A percentile compares a stretch with the other conserved stretches of the same genome.
These are phyloP conservation scores for Tetrax tetrax DNA, from an alignment of 2,113 vertebrate species.

Conservation along the genomic window DNA sequence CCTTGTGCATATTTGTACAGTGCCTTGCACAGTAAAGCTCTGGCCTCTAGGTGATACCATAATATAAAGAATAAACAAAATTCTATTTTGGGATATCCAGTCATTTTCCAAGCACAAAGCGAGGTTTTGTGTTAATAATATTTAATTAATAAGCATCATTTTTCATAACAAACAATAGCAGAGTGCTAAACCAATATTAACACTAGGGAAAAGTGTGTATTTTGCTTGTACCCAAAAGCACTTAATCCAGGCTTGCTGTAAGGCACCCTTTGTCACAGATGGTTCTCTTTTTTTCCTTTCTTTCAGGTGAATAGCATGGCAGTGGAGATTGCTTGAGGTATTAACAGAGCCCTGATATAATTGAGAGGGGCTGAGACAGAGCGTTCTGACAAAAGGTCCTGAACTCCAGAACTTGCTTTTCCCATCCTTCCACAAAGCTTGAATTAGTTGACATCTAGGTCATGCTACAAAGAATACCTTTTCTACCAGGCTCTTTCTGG, in stretches of 20 bases:
- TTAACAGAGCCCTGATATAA: constrained; percentile 10
- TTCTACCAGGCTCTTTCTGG: neutral
- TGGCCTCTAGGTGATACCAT: constrained; percentile 55
- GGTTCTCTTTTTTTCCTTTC: neutral
- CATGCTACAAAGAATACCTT: neutral
- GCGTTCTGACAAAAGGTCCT: constrained; percentile 15
- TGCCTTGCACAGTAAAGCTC: neutral
- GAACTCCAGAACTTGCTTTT: constrained; percentile 24
- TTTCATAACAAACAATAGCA: neutral
- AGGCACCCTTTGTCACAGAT: neutral
- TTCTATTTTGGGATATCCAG: neutral
- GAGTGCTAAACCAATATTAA: neutral
- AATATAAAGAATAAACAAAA: constrained; percentile 55
- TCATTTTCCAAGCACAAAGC: neutral
- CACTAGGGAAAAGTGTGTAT: neutral
- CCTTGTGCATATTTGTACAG: neutral
- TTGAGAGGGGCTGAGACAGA: neutral
- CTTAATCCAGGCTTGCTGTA: neutral
- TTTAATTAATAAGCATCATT: neutral
- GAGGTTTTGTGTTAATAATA: neutral
- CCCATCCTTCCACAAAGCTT: neutral
- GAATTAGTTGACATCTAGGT: constrained; percentile 24
- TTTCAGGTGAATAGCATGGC: neutral
- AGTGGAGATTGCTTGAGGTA: neutral
- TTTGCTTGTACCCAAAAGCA: neutral